These are phyloP conservation scores for Galerucella calmariensis DNA, from an alignment of 2,888 invertebrate species.

Conservation along the genomic window DNA sequence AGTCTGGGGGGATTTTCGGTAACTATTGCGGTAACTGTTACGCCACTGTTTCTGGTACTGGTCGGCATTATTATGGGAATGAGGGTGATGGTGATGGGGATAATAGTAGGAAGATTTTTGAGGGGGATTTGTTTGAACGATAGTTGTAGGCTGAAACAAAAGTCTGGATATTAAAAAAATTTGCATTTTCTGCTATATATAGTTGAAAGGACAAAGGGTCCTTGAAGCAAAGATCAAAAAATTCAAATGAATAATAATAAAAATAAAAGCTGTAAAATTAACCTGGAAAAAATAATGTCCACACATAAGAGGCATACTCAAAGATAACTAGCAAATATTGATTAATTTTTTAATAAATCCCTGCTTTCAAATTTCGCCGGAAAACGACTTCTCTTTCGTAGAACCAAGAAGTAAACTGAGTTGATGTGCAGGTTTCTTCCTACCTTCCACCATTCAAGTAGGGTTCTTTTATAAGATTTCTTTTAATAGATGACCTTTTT, in stretches of 20 bases:
- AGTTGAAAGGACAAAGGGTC: no score
- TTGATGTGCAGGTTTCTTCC: conserved; percentile 2
- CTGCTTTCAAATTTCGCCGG: neutral
- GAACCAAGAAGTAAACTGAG: conserved; percentile 8
- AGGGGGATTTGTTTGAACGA: conserved; percentile 6
- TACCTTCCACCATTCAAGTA: conserved; percentile 26
- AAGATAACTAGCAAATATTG: no score
- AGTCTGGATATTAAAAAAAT: neutral
- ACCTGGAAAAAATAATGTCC: no score
- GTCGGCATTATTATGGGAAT: neutral
- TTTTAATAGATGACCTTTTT: conserved; percentile 27
- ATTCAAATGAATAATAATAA: no score
- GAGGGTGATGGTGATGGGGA: conserved; percentile 22
- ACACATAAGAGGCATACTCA: no score
- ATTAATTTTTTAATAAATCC: no score
- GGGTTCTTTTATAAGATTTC: conserved; percentile 27
- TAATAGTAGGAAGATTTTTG: conserved; percentile 24
- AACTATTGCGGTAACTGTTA: conserved; percentile 34
- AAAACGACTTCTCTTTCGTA: neutral
- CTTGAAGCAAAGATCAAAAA: no score
- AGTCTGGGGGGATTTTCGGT: conserved; percentile 41
- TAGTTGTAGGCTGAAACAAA: conserved; percentile 30
- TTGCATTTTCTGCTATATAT: no score
- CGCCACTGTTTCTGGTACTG: conserved; percentile 37
- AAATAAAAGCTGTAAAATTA: no score